Evolutionary conservation across 2,797 vertebrate genomes (phyloP).

Genomic region (Chromis chromis): DNA sequence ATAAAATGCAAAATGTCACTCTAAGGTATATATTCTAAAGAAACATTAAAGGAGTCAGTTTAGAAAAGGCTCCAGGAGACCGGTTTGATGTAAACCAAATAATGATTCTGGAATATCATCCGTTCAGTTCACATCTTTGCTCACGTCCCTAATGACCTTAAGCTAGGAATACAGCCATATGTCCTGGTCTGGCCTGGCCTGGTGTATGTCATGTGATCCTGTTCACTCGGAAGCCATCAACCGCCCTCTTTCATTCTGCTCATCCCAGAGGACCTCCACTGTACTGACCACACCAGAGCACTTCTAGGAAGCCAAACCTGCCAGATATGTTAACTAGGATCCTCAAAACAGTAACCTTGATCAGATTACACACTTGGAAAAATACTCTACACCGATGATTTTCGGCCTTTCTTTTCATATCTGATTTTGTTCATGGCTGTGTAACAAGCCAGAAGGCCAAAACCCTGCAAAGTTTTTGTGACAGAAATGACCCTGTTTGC

Average conservation of each 20-base stretch:
- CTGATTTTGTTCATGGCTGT: neutral
- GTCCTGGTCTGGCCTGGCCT: slow-evolving; percentile 45
- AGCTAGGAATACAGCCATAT: slow-evolving; percentile 66
- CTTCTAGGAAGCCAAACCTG: slow-evolving; percentile 31
- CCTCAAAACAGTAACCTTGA: slow-evolving; percentile 26
- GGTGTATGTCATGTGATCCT: slow-evolving; percentile 68
- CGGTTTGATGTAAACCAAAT: slow-evolving; percentile 13
- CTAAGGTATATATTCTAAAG: neutral
- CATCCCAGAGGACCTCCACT: slow-evolving; percentile 39
- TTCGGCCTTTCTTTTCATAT: slow-evolving; percentile 16
- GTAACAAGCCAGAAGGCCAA: slow-evolving; percentile 6
- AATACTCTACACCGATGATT: neutral
- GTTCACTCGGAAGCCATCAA: slow-evolving; percentile 64
- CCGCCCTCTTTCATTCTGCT: slow-evolving; percentile 45
- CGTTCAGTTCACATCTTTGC: slow-evolving; percentile 29
- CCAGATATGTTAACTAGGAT: slow-evolving; percentile 32
- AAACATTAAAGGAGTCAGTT: slow-evolving; percentile 5
- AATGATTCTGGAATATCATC: slow-evolving; percentile 5
- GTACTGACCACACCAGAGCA: slow-evolving; percentile 54
- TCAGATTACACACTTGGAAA: slow-evolving; percentile 25
- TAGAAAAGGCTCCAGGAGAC: neutral
- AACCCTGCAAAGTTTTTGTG: neutral
- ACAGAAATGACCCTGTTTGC: slow-evolving; percentile 15
- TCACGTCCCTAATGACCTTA: slow-evolving; percentile 48
- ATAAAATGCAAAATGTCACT: neutral